phyloP scores from a whole-genome alignment of 1,140 invertebrate genomes.

The Steinernema khuongi region DNA sequence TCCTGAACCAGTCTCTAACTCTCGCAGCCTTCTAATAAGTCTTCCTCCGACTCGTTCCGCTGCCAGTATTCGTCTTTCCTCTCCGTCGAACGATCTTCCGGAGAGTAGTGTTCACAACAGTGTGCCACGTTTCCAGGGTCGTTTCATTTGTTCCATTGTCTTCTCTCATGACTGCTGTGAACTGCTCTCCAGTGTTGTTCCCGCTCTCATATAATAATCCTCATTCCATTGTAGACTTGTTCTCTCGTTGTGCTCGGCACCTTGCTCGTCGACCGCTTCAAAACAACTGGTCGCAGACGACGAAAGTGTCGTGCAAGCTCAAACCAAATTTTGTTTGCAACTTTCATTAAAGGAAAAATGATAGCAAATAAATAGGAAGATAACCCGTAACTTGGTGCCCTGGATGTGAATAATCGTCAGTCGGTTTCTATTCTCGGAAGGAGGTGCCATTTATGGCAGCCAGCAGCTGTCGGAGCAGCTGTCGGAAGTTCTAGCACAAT shows the following conservation, averaged over 20 bases:
- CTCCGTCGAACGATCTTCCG: neutral
- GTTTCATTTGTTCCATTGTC: neutral
- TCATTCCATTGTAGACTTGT: neutral
- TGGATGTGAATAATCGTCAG: no score
- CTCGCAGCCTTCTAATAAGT: neutral
- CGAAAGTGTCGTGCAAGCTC: slow-evolving; percentile 1
- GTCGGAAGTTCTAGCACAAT: no score
- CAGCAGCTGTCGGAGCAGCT: no score
- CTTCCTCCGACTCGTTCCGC: no score
- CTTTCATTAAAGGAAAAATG: neutral
- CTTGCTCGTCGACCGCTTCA: neutral
- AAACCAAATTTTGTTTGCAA: neutral
- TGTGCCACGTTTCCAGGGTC: slow-evolving; percentile 10
- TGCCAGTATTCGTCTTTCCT: neutral
- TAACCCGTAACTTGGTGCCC: no score
- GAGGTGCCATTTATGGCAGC: no score
- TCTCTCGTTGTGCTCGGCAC: neutral
- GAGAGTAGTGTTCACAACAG: slow-evolving; percentile 5
- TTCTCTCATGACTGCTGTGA: slow-evolving; percentile 1
- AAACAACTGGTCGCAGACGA: neutral
- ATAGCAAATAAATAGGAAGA: no score
- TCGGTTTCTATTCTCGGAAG: no score
- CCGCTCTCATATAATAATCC: neutral
- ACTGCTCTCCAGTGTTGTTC: slow-evolving; percentile 1
- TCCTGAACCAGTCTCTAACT: neutral